Evolutionary conservation across 2,113 vertebrate species (phyloP), one percentile per base, ranked within the genome.

Genomic region (Fregata magnificens): DNA sequence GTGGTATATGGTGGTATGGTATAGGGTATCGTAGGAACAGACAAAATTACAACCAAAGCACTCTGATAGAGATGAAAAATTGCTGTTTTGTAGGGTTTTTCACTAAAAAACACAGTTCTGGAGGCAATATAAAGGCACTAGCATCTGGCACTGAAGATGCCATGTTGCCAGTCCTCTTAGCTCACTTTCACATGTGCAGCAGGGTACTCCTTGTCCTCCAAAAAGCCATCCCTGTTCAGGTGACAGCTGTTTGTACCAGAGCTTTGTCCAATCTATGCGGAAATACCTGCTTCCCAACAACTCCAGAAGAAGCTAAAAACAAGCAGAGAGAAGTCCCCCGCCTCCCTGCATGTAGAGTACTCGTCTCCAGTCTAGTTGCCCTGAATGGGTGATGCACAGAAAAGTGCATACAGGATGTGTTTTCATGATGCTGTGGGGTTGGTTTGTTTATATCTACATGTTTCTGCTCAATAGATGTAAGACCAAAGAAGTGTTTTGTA

Each of bases 251-350:
- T 69, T 36, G 56, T 63, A 22, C 45, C 72, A 47, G n/a, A 74
- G 72, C 42, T 78, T 1, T 0, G 0, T 34, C 42, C 65, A 34
- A 0, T 38, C 55, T 20, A 0, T 42, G 3, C 42, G 49, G 52
- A 42, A 53, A 38, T 45, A 34, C 61, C 52, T 20, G n/a, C 84
- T 82, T 82, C 77, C 58, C 72, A 44, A 4, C n/a, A 63, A 17
- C 67, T 50, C 66, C 17, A 50, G 61, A 40, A 90, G 61, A 55
- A 42, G 28, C 25, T 76, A 6, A 44, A 66, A 82, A 6, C 13
- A 31, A 29, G 18, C 38, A 58, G 71, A 61, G 52, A 61, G 21
- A 56, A 65, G 19, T 4, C 13, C n/a, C 19, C 34, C 3, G 5
- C 7, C 36, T 40, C 28, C 56, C 71, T 71, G n/a, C 28, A 10